Base-by-base conservation (phyloP, 2,797 vertebrate genomes). In the Cuniculus paca region DNA sequence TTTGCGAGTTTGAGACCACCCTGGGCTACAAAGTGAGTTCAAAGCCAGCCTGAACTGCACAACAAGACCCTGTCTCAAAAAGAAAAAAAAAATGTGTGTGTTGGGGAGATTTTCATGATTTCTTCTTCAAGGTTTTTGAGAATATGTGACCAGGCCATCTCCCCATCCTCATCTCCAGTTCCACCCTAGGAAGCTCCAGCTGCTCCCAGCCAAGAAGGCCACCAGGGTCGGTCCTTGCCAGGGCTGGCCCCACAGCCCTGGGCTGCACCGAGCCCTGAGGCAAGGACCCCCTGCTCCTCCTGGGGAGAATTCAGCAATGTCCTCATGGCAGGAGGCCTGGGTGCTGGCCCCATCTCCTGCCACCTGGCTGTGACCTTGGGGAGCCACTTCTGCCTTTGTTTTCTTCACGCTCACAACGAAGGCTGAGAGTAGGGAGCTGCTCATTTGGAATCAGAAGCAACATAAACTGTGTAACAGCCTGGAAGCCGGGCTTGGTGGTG, bases 91-190 rank as follows among this genome's bases (percentile, higher is more conserved):
- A 22, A 1, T 19, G 54, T 56, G 48, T 48, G 48, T 48, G 48
- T 48, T 6, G 19, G 5, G 19, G n/a, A 13, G n/a, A 17, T 6
- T 42, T 36, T 68, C n/a, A 36, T 20, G n/a, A 68, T 20, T 68
- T 17, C 45, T 89, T 75, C 36, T 80, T 80, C 28, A 81, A 42
- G 70, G 4, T 60, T 63, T 68, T 50, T 36, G 12, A 19, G 34
- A 65, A 63, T 2, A 6, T 4, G 4, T 5, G 39, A 45, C 2
- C 28, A 1, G 5, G 14, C 4, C 3, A 24, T 48, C 2, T 45
- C 20, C 39, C 60, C 3, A 0, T 31, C 79, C 22, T 72, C 39
- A 16, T 1, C 9, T 34, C n/a, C n/a, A 5, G 24, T 65, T 77
- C 80, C 54, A 1, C 52, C 20, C 31, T 16, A 61, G 91, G 36